A percentile compares a stretch with the other conserved stretches of the same genome.
Conservation (phyloP, 2,888 invertebrate species). For the Ormyrus labotus region DNA sequence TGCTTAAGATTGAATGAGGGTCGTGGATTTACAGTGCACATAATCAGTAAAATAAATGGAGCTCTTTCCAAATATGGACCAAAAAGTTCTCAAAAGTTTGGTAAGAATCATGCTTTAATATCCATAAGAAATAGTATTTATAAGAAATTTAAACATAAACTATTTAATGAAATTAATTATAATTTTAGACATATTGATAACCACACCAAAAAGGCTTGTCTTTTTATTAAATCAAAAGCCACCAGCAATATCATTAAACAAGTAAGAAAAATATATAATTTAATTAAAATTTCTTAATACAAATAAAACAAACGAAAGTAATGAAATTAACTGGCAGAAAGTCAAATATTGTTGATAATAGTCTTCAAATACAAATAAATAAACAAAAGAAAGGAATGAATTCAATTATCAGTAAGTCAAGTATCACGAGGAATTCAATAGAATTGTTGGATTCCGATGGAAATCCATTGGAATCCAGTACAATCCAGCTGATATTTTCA, state of each 20-base stretch:
- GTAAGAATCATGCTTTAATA: conserved; percentile 74
- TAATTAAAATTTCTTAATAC: neutral
- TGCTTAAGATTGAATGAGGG: conserved; percentile 86
- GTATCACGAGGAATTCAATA: no score
- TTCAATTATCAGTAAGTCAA: no score
- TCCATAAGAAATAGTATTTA: neutral
- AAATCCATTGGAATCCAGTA: no score
- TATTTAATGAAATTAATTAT: conserved; percentile 49
- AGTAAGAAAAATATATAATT: conserved; percentile 77
- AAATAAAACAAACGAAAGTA: no score
- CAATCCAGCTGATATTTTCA: no score
- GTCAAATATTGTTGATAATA: no score
- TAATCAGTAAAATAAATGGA: conserved; percentile 87
- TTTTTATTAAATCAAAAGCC: conserved; percentile 89
- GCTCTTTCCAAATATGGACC: conserved; percentile 85
- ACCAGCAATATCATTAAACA: conserved; percentile 83
- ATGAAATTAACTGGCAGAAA: no score
- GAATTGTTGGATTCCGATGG: no score
- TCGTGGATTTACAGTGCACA: conserved; percentile 84
- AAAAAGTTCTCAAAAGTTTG: conserved; percentile 86
- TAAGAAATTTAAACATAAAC: conserved; percentile 63
- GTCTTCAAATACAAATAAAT: no score
- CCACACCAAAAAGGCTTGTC: conserved; percentile 95
- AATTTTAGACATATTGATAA: conserved; percentile 90
- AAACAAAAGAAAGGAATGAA: no score